A percentile compares a stretch with the other conserved stretches of the same genome.
Conservation (phyloP, 2,113 vertebrate species). For the Ifrita kowaldi region DNA sequence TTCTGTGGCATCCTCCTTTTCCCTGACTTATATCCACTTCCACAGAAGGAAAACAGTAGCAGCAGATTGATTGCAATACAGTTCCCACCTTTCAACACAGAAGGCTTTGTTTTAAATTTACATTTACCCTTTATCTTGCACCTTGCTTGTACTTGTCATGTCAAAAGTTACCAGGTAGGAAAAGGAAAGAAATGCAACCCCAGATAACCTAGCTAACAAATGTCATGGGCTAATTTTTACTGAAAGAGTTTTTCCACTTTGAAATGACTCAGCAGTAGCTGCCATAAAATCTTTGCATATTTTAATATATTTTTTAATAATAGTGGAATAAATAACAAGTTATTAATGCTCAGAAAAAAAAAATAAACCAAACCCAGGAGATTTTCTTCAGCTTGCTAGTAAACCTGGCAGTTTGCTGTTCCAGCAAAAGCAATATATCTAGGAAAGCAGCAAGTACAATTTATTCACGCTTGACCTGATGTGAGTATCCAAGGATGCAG, state of each 20-base stretch:
- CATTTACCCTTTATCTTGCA: not conserved
- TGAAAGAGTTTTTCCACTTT: not conserved
- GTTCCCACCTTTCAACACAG: not conserved
- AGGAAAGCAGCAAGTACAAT: not conserved
- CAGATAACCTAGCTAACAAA: not conserved
- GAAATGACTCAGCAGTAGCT: not conserved
- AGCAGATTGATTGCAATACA: not conserved
- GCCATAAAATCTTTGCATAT: not conserved
- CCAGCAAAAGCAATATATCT: not conserved
- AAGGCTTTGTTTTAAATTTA: slow-evolving; percentile 15
- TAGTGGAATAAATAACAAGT: not conserved
- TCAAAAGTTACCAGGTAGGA: not conserved
- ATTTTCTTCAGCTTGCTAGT: not conserved
- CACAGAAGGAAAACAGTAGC: slow-evolving; percentile 4
- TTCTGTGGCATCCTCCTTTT: not conserved
- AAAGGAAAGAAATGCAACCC: not conserved
- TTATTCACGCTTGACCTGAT: not conserved
- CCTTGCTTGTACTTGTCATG: slow-evolving; percentile 3
- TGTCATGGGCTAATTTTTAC: not conserved
- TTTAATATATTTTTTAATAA: not conserved
- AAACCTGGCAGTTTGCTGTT: not conserved
- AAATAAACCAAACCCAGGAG: not conserved
- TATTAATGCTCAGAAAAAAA: not conserved
- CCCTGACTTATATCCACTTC: not conserved
- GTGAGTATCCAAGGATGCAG: not conserved